Percentiles rank a stretch among this genome's conserved stretches.
These are phyloP conservation scores for Monomorium pharaonis DNA, from an alignment of 1,140 invertebrate genomes.

Conservation along the genomic window DNA sequence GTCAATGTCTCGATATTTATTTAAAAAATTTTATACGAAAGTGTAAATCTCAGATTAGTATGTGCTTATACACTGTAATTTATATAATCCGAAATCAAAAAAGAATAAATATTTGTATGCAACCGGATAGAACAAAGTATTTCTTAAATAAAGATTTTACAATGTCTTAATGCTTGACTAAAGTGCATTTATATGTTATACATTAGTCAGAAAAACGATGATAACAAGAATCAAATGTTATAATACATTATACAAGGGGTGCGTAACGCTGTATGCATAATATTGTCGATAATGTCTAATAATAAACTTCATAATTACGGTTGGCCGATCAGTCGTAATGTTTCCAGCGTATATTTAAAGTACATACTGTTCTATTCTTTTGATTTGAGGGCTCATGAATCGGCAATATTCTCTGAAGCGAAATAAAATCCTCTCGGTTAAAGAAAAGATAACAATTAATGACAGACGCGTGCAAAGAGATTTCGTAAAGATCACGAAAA, in stretches of 20 bases:
- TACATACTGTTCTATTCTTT: background rate
- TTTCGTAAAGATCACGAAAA: background rate
- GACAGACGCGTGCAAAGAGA: background rate
- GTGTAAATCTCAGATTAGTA: background rate
- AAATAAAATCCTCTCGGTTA: slow-evolving; percentile 18
- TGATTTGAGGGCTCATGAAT: background rate
- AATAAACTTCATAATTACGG: slow-evolving; percentile 64
- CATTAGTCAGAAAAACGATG: background rate
- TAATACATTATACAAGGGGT: slow-evolving; percentile 22
- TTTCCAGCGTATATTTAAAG: background rate
- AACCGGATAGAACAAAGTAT: background rate
- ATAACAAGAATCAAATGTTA: slow-evolving; percentile 50
- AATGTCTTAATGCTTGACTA: background rate
- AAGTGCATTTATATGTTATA: background rate
- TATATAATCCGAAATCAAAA: background rate
- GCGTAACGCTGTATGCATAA: slow-evolving; percentile 62
- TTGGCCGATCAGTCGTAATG: slow-evolving; percentile 38
- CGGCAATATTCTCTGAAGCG: background rate
- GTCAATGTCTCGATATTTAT: slow-evolving; percentile 20
- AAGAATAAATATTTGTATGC: background rate
- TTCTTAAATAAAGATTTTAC: background rate
- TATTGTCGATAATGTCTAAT: slow-evolving; percentile 58
- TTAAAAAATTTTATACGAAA: background rate
- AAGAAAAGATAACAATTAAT: slow-evolving; percentile 45
- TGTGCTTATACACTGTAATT: background rate